Evolutionary conservation across 2,888 invertebrate genomes (phyloP).

Genomic region (Onthophagus sagittarius): DNA sequence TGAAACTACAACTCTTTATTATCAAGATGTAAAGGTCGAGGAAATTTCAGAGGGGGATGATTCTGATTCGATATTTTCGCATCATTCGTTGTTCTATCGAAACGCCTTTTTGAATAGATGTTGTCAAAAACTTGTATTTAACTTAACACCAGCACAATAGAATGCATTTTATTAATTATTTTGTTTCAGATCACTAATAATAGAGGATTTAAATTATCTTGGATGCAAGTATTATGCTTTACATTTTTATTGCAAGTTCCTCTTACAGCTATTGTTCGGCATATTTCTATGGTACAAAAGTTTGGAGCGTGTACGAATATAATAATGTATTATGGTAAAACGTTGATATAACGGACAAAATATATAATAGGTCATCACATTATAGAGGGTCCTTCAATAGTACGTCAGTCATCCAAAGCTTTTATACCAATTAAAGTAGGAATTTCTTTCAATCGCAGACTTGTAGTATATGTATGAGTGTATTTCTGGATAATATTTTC

Average conservation of each 20-base stretch:
- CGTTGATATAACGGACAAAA: too few relatives aligned
- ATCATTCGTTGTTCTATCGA: background rate
- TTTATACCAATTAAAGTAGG: too few relatives aligned
- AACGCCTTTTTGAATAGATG: slow-evolving; percentile 9
- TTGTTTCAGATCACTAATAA: slow-evolving; percentile 8
- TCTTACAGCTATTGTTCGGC: slow-evolving; percentile 9
- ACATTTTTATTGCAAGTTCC: slow-evolving; percentile 17
- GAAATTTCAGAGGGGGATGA: slow-evolving; percentile 15
- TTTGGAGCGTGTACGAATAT: slow-evolving; percentile 19
- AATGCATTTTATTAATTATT: background rate
- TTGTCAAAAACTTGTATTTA: slow-evolving; percentile 14
- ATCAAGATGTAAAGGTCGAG: slow-evolving; percentile 10
- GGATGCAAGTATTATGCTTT: slow-evolving; percentile 18
- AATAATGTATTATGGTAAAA: background rate
- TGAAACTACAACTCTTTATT: slow-evolving; percentile 15
- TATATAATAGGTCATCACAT: too few relatives aligned
- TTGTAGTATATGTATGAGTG: too few relatives aligned
- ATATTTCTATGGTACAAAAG: slow-evolving; percentile 6
- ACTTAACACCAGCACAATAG: background rate
- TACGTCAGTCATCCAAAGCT: too few relatives aligned
- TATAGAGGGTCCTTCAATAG: too few relatives aligned
- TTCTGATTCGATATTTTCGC: slow-evolving; percentile 10
- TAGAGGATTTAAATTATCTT: slow-evolving; percentile 12
- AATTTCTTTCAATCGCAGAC: too few relatives aligned
- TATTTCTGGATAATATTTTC: too few relatives aligned